phyloP scores from a whole-genome alignment of 2,797 vertebrate genomes.

The Protosalanx chinensis region DNA sequence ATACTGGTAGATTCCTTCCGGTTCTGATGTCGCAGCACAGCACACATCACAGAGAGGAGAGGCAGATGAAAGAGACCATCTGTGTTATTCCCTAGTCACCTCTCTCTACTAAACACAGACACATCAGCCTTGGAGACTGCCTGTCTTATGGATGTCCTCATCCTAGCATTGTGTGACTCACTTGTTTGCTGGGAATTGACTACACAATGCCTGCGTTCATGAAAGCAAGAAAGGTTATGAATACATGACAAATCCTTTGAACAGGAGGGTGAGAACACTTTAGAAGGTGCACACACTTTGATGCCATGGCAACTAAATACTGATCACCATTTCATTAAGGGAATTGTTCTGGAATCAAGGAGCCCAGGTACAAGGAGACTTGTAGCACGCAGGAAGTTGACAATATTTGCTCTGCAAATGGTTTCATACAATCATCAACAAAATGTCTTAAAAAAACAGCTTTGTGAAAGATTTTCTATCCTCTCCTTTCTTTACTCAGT shows the following conservation, averaged over 20 bases:
- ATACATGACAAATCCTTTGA: neutral
- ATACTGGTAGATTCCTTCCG: neutral
- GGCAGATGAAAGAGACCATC: constrained; percentile 22
- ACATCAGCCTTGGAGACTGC: constrained; percentile 15
- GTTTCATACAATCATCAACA: neutral
- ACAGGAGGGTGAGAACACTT: neutral
- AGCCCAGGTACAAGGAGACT: neutral
- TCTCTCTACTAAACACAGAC: constrained; percentile 18
- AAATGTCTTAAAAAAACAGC: neutral
- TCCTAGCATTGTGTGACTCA: neutral
- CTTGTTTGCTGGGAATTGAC: neutral
- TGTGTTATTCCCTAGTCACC: constrained; percentile 22
- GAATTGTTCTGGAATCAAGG: neutral
- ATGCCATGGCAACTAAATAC: constrained; percentile 10
- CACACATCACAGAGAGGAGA: neutral
- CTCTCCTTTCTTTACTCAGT: neutral
- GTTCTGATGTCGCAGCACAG: neutral
- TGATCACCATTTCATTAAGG: constrained; percentile 1
- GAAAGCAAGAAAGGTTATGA: neutral
- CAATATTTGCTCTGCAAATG: neutral
- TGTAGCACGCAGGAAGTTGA: neutral
- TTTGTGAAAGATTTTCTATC: neutral
- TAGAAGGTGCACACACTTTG: neutral
- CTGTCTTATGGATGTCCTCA: constrained; percentile 16
- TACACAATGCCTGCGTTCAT: neutral